Conservation (phyloP, 2,113 vertebrate species). For the Percina caprodes region DNA sequence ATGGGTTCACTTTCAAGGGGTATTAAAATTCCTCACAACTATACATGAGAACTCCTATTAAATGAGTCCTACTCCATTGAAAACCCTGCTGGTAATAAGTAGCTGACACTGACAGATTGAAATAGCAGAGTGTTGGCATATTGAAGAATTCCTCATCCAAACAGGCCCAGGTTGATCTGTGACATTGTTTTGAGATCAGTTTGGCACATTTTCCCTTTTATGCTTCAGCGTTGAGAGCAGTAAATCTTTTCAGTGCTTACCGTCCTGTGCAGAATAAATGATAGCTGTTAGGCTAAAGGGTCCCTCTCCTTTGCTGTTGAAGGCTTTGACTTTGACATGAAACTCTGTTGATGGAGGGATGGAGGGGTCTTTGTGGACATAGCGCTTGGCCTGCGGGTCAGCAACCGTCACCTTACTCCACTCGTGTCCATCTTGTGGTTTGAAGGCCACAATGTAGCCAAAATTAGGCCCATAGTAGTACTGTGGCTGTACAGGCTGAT, state of each 20-base stretch:
- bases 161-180: constrained; percentile 20
- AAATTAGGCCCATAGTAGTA: constrained; percentile 96
- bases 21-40: constrained; percentile 78
- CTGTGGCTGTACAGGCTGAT: constrained; percentile 92
- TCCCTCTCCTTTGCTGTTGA: constrained; percentile 93
- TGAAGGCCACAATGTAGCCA: constrained; percentile 96
- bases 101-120: constrained; percentile 68
- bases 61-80: constrained; percentile 51
- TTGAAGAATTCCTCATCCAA: constrained; percentile 39
- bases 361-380: constrained; percentile 92
- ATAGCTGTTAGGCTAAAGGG: constrained; percentile 91
- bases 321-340: constrained; percentile 96
- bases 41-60: constrained; percentile 61
- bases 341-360: constrained; percentile 89
- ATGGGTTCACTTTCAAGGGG: constrained; percentile 69
- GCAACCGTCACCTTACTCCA: constrained; percentile 93
- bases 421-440: constrained; percentile 83
- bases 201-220: constrained; percentile 5
- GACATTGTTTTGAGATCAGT: constrained; percentile 13
- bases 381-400: constrained; percentile 88
- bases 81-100: constrained; percentile 47
- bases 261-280: constrained; percentile 92
- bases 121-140: constrained; percentile 58
- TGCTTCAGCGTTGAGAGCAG: constrained; percentile 11
- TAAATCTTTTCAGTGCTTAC: constrained; percentile 79